Evolutionary conservation across 1,140 invertebrate genomes (phyloP), one percentile per base, ranked within the genome.

Genomic region (Lepidurus couesii): DNA sequence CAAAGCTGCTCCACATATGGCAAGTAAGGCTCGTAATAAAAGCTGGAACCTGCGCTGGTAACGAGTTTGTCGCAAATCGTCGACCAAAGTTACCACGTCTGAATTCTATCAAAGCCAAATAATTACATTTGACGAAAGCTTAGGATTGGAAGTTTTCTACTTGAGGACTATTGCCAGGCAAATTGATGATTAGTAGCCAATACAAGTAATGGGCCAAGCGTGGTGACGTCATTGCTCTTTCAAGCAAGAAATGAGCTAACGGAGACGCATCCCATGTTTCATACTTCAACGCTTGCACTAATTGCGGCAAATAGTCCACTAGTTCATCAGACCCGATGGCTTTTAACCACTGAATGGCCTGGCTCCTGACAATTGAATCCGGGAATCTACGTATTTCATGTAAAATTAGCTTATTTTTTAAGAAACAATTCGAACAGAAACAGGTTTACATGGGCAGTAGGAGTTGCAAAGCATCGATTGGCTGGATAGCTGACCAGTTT

Each of bases 141-240:
- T 34, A 21, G 53, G 74, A 42, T 78, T 73, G 34, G 73, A 79
- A 79, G 75, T 79, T 44, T 76, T 77, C 82, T 82, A 90, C 89
- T 83, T 91, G 91, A 47, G 91, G 91, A 82, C 88, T 89, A 82
- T 90, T 88, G 74, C 90, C 90, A 10, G 92, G 92, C 79, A 93
- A 86, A 76, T 88, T 90, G 84, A 95, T 93, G 47, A 92, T 92
- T 42, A 97, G 83, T 34, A 96, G 86, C 97, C 97, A 99, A 85
- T 98, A 99, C 81, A 99, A 87, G 82, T 94, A 90, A 87, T 99
- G 97, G 3, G 96, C 94, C 78, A 98, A 92, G 79, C 95, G 88
- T 0, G 96, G 92, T 65, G 94, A 96, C 34, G 90, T 88, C 79
- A 98, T 86, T 2, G 95, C 91, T 81, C 94, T 89, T 81, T 95